Base-by-base conservation (phyloP, 1,140 invertebrate species). In the Hyles vespertilio region DNA sequence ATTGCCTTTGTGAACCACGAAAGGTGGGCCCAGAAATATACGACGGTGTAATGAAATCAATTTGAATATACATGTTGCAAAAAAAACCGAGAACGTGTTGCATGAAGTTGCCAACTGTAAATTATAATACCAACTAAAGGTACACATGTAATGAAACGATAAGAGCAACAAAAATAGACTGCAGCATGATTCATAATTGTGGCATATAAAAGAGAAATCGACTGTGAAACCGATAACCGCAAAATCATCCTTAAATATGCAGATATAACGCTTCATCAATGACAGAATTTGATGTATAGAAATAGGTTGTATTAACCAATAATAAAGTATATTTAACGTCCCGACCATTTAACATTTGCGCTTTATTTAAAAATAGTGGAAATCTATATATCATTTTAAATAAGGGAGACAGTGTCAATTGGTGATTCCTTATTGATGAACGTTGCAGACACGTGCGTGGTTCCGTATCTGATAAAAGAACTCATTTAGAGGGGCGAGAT, bases 391-490 rank as follows among this genome's bases (percentile, higher is more conserved):
- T 88, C 81, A 81, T 78, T 69, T 58, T 58, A 70, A 69, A 79
- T 61, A 77, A 78, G 74, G 75, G 73, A 66, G 70, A 77, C 67
- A 69, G 69, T 81, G 78, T 79, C 77, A 77, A 64, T 72, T 65
- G 75, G 61, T 75, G 68, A 84, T 84, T 87, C 84, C 81, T 84
- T 77, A 75, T 72, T 72, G 69, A 77, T 77, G 69, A 64, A 72
- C 63, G 53, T 56, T 61, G 67, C 72, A 75, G 72, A 79, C 80
- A 81, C 85, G 84, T 77, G 81, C 70, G 55, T 71, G 74, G 61
- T 70, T 77, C 77, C 76, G 12, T 36, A 81, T 71, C 72, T 69
- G 75, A 86, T 83, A 84, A 85, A 85, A 80, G 71, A 56, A 59
- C 61, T 59, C 72, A 76, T 81, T 80, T 75, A 76, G 63, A 70